These are phyloP conservation scores for Brachionus rotundiformis DNA, from an alignment of 1,140 invertebrate genomes.

Conservation along the genomic window DNA sequence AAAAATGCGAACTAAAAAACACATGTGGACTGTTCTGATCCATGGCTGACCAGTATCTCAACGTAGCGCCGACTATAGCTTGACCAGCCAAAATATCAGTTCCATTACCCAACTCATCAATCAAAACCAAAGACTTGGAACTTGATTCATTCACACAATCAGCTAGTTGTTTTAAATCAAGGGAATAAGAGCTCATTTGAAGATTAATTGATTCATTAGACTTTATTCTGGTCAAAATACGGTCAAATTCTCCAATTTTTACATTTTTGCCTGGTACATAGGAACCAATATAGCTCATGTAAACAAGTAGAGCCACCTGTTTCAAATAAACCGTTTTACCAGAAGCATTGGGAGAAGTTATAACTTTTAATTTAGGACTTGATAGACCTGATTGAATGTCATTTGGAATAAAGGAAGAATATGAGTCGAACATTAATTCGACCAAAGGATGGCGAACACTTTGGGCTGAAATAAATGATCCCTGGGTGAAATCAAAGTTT, in stretches of 20 bases:
- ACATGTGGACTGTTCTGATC: slow-evolving; percentile 72
- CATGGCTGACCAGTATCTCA: slow-evolving; percentile 70
- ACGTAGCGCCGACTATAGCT: slow-evolving; percentile 70
- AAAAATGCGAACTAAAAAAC: slow-evolving; percentile 76
- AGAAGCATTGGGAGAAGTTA: slow-evolving; percentile 66
- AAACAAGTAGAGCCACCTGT: slow-evolving; percentile 73
- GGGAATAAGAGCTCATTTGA: slow-evolving; percentile 95
- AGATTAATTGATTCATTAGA: slow-evolving; percentile 84
- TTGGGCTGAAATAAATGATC: slow-evolving; percentile 73
- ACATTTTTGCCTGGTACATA: slow-evolving; percentile 84
- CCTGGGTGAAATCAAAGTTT: slow-evolving; percentile 66
- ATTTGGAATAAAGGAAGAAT: slow-evolving; percentile 74
- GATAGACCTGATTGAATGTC: slow-evolving; percentile 68
- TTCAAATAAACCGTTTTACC: slow-evolving; percentile 55
- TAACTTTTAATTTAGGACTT: slow-evolving; percentile 68
- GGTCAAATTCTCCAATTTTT: slow-evolving; percentile 73
- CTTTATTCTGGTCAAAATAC: slow-evolving; percentile 84
- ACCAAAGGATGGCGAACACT: slow-evolving; percentile 74
- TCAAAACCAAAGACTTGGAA: slow-evolving; percentile 69
- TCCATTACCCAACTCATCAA: slow-evolving; percentile 94
- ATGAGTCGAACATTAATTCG: slow-evolving; percentile 66
- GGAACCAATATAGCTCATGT: slow-evolving; percentile 90
- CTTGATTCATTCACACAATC: slow-evolving; percentile 72
- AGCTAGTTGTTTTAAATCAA: slow-evolving; percentile 93
- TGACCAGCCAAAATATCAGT: slow-evolving; percentile 95